Percentiles rank a stretch among this genome's conserved stretches.
These are phyloP conservation scores for Hydrochoerus hydrochaeris DNA, from an alignment of 2,113 vertebrate species.

Conservation along the genomic window DNA sequence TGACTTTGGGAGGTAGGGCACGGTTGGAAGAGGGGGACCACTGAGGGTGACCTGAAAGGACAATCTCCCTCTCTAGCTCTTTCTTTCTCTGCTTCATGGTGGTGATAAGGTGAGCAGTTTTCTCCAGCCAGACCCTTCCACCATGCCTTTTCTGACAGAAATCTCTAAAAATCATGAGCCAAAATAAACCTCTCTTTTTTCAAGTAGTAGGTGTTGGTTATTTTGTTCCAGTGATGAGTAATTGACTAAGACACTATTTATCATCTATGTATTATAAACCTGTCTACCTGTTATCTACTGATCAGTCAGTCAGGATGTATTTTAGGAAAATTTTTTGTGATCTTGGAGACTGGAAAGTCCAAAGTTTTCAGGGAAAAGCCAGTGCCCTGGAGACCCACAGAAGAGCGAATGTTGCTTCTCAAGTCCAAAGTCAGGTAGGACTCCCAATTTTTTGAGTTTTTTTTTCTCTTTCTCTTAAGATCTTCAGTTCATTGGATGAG, in stretches of 20 bases:
- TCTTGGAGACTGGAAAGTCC: background rate
- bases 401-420: background rate
- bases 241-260: too few relatives aligned
- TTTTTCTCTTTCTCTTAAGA: background rate
- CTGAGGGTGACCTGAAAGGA: background rate
- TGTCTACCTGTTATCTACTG: background rate
- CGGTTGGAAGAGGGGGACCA: background rate
- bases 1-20: background rate
- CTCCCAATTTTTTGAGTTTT: background rate
- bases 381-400: background rate
- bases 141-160: background rate
- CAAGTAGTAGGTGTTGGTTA: background rate
- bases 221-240: background rate
- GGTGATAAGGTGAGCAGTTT: background rate
- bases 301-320: background rate
- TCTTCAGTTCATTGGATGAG: background rate
- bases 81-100: background rate
- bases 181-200: background rate
- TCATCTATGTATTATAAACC: too few relatives aligned
- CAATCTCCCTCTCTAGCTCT: background rate
- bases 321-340: background rate
- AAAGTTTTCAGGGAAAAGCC: background rate
- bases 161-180: too few relatives aligned
- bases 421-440: background rate
- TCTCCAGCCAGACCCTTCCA: background rate